A percentile compares a stretch with the other conserved stretches of the same genome.
Conservation (phyloP, 2,113 vertebrate genomes). For the Pseudonaja textilis region DNA sequence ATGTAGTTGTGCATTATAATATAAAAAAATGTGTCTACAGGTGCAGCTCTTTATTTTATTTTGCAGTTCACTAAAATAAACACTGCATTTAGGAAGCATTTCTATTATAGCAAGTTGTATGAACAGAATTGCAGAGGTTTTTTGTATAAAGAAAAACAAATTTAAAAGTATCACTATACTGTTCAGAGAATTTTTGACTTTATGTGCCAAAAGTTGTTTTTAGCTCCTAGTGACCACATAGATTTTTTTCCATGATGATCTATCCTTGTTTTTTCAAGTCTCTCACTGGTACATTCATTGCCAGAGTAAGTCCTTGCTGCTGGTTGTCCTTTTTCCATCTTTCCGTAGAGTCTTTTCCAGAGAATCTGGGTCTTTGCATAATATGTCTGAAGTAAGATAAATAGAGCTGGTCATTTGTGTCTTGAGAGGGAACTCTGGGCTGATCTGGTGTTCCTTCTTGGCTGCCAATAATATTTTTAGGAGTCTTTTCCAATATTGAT, state of each 20-base stretch:
- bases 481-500: background rate
- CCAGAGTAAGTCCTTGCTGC: background rate
- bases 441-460: background rate
- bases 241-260: background rate
- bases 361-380: background rate
- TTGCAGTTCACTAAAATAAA: background rate
- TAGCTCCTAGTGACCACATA: background rate
- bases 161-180: background rate
- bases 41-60: background rate
- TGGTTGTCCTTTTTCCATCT: background rate
- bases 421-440: background rate
- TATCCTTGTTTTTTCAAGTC: background rate
- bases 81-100: background rate
- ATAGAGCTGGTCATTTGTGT: background rate
- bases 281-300: background rate
- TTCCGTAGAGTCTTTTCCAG: background rate
- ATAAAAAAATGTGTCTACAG: background rate
- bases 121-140: background rate
- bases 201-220: background rate
- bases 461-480: background rate
- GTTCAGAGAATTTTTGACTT: background rate
- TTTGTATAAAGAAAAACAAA: background rate
- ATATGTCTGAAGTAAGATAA: background rate
- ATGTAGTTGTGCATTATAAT: background rate
- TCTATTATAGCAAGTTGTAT: background rate